Evolutionary conservation across 2,888 invertebrate genomes (phyloP).

Genomic region (Cepaea hortensis): DNA sequence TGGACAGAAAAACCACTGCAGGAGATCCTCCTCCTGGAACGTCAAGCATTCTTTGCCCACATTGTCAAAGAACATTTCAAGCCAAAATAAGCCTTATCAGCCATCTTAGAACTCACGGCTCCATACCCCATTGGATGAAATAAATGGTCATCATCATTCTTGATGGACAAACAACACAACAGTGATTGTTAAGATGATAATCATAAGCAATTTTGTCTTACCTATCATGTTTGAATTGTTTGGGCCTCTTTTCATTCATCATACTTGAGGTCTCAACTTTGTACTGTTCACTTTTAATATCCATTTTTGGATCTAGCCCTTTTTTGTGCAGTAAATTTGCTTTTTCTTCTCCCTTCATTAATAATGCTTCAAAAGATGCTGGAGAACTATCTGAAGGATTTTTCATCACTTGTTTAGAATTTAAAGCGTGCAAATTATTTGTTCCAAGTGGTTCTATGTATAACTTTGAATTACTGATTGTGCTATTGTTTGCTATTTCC

Average conservation of each 20-base stretch:
- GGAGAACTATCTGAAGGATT: constrained; percentile 26
- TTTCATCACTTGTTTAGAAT: not conserved
- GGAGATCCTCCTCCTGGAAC: too few species aligned
- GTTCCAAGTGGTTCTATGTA: not conserved
- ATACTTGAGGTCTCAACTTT: constrained; percentile 64
- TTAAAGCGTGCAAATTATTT: not conserved
- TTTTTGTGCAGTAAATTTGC: constrained; percentile 37
- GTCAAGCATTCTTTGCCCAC: too few species aligned
- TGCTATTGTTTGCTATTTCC: not conserved
- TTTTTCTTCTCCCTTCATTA: constrained; percentile 43
- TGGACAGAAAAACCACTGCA: too few species aligned
- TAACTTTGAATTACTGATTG: not conserved
- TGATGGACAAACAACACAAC: too few species aligned
- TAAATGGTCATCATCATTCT: too few species aligned
- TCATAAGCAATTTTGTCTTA: not conserved
- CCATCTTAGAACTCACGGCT: too few species aligned
- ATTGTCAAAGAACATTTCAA: too few species aligned
- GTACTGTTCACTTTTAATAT: constrained; percentile 47
- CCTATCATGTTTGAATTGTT: not conserved
- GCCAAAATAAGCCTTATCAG: too few species aligned
- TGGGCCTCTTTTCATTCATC: constrained; percentile 37
- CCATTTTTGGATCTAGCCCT: constrained; percentile 19
- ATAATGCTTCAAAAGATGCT: constrained; percentile 43
- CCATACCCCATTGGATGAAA: too few species aligned
- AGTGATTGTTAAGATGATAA: not conserved